These are phyloP conservation scores for Eurytoma adleriae DNA, from an alignment of 2,888 invertebrate genomes.

Conservation along the genomic window DNA sequence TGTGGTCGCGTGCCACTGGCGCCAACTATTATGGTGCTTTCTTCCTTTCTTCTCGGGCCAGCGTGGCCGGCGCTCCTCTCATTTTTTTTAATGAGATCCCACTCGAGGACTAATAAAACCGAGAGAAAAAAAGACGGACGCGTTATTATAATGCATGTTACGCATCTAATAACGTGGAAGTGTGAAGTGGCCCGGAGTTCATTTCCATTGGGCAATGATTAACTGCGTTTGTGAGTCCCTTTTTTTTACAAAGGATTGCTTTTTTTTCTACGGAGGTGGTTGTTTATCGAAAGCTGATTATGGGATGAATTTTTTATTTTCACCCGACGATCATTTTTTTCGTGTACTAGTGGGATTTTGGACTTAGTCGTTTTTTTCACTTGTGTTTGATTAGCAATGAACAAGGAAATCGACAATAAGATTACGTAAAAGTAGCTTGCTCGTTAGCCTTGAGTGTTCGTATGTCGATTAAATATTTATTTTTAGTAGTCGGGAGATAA, in stretches of 20 bases:
- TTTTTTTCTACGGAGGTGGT: neutral
- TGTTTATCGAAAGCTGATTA: neutral
- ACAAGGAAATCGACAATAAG: neutral
- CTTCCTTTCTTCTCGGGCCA: neutral
- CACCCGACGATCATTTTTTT: too few relatives aligned
- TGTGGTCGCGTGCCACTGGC: constrained; percentile 64
- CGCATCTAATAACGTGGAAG: constrained; percentile 15
- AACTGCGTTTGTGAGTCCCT: constrained; percentile 12
- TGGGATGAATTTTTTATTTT: too few relatives aligned
- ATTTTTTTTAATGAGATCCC: constrained; percentile 41
- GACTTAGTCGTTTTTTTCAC: neutral
- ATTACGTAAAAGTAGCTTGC: neutral
- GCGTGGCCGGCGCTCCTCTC: neutral
- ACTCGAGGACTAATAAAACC: constrained; percentile 40
- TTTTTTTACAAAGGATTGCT: neutral
- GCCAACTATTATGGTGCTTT: constrained; percentile 50
- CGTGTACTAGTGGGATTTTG: neutral
- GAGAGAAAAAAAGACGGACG: constrained; percentile 3
- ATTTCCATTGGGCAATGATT: constrained; percentile 26
- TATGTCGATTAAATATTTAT: constrained; percentile 5
- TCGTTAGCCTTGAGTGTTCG: neutral
- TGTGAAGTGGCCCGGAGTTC: constrained; percentile 18
- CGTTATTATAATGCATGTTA: constrained; percentile 10
- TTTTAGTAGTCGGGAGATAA: neutral
- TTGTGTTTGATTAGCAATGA: neutral